Conservation (phyloP, 1,140 invertebrate genomes). For the Drosophila trapezifrons region DNA sequence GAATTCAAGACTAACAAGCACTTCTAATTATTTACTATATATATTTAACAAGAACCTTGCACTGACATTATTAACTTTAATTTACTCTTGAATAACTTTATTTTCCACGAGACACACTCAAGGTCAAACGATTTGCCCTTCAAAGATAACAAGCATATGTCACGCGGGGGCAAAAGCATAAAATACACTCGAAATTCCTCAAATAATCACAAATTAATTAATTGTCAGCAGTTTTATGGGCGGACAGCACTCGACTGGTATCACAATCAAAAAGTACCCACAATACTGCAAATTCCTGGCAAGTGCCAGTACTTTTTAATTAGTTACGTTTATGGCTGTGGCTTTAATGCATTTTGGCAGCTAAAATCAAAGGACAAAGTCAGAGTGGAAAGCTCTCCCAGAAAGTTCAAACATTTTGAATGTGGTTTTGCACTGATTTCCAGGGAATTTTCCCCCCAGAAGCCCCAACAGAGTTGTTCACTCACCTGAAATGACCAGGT, state of each 20-base stretch:
- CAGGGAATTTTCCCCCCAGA: not conserved
- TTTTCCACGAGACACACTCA: not conserved
- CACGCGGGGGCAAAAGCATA: constrained; percentile 17
- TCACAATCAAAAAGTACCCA: not conserved
- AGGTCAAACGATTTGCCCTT: constrained; percentile 24
- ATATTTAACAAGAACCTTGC: no score
- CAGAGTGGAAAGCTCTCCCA: not conserved
- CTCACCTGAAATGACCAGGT: constrained; percentile 50
- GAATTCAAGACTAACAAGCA: not conserved
- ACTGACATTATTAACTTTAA: not conserved
- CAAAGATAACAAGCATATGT: constrained; percentile 7
- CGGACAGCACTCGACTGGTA: constrained; percentile 13
- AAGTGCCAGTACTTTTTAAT: constrained; percentile 47
- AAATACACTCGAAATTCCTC: constrained; percentile 37
- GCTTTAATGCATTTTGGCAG: constrained; percentile 49
- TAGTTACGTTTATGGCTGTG: constrained; percentile 44
- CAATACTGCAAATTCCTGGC: constrained; percentile 27
- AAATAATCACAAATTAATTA: constrained; percentile 46
- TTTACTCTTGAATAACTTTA: not conserved
- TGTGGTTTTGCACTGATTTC: constrained; percentile 17
- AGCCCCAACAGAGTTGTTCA: constrained; percentile 15
- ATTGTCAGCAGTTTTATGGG: constrained; percentile 36
- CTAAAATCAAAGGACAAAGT: constrained; percentile 26
- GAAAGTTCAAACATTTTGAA: constrained; percentile 34
- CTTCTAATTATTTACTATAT: no score